Percentiles rank a stretch among this genome's conserved stretches.
These are phyloP conservation scores for Idaea dimidiata DNA, from an alignment of 2,888 invertebrate genomes.

Conservation along the genomic window DNA sequence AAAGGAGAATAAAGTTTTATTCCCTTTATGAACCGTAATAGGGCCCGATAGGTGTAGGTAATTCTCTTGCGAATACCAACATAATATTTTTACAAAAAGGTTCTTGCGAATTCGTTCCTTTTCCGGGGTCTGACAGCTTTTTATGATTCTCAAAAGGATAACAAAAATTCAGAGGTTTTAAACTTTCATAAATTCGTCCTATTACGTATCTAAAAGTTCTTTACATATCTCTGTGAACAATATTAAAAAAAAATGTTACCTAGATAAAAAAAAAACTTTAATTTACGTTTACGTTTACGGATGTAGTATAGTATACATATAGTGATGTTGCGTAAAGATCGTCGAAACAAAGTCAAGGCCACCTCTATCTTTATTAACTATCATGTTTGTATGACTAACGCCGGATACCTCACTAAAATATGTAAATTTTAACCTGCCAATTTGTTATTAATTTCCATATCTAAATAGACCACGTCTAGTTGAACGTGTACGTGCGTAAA, in stretches of 20 bases:
- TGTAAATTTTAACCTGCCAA: background rate
- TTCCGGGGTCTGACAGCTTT: slow-evolving; percentile 1
- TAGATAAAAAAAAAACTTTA: background rate
- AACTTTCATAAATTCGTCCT: background rate
- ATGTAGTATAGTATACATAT: background rate
- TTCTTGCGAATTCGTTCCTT: background rate
- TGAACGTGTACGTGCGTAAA: background rate
- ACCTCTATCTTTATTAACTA: background rate
- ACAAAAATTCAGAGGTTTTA: background rate
- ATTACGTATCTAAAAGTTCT: no score
- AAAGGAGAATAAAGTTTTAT: background rate
- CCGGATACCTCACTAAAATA: background rate
- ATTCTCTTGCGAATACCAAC: background rate
- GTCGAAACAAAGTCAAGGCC: background rate
- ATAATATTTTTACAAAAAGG: background rate
- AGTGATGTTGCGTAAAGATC: background rate
- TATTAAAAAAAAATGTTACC: background rate
- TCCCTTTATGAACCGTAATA: background rate
- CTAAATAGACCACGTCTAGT: background rate
- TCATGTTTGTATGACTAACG: background rate
- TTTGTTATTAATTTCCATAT: background rate
- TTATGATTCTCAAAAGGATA: background rate
- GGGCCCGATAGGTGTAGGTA: background rate
- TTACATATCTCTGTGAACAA: no score
- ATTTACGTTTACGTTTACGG: background rate